These are phyloP conservation scores for Parauchenoglanis punctatus DNA, from an alignment of 2,797 vertebrate genomes.

Conservation along the genomic window DNA sequence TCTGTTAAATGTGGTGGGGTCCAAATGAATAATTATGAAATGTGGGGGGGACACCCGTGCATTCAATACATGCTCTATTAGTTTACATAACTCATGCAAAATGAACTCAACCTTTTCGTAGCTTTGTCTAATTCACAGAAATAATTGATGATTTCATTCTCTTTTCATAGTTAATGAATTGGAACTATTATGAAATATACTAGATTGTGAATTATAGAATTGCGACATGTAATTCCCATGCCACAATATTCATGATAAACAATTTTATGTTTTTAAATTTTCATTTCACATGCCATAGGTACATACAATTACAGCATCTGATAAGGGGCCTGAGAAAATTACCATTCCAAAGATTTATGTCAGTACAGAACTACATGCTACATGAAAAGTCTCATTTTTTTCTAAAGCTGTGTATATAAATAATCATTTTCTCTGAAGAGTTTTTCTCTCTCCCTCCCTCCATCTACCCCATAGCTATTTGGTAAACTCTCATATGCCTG, in stretches of 20 bases:
- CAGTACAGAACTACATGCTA: background rate
- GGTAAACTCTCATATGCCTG: slow-evolving; percentile 34
- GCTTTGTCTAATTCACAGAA: background rate
- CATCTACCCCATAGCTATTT: slow-evolving; percentile 30
- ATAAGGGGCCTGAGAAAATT: background rate
- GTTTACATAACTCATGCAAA: background rate
- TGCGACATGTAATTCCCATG: background rate
- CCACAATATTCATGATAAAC: background rate
- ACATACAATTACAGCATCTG: background rate
- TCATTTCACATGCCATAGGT: too few species aligned
- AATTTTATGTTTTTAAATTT: background rate
- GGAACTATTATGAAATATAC: background rate
- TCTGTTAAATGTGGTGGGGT: too few species aligned
- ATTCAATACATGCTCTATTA: background rate
- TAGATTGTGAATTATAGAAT: background rate
- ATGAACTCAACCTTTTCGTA: background rate
- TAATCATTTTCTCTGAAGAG: slow-evolving; percentile 8
- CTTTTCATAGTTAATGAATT: background rate
- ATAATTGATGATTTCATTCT: background rate
- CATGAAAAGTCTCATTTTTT: background rate
- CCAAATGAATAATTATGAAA: too few species aligned
- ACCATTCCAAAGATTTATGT: background rate
- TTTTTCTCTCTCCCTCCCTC: slow-evolving; percentile 3
- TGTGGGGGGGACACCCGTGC: too few species aligned
- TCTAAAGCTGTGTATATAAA: slow-evolving; percentile 8